Evolutionary conservation across 2,797 vertebrate species (phyloP), one percentile per base, ranked within the genome.

Genomic region (Pangasius djambal): DNA sequence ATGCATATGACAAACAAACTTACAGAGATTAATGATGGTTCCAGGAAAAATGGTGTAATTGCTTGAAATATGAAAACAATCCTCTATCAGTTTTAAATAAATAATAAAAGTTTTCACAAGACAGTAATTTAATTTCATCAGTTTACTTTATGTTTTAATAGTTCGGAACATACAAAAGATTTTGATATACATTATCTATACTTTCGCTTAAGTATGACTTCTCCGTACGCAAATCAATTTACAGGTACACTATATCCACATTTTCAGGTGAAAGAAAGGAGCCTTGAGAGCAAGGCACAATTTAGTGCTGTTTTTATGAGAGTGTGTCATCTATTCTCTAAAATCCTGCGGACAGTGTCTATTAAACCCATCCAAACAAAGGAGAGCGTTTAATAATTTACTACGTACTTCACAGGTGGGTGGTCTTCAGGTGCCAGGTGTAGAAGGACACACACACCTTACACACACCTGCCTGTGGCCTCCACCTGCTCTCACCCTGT

Each of bases 361-460:
- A 44, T 65, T 25, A 83, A 67, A 84, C 18, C 82, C 55, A 37
- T 50, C 50, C 65, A 20, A 31, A 85, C 84, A 83, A 89, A n/a
- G 6, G 7, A 28, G 5, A 13, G 44, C 7, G 20, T 69, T 87
- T 85, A 89, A 88, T 87, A 69, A 72, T 65, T 88, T 74, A 86
- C 83, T 40, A 28, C 31, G 37, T 12, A 34, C 48, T 50, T 65
- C 22, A 67, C 22, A 79, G 82, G 50, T 3, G 63, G 72, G 85
- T 86, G 59, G 81, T 77, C 70, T 83, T 67, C 5, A 37, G 61
- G 22, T 67, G 44, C 34, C 48, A 87, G 85, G 81, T 84, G 79
- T 31, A 12, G 12, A 55, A 75, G n/a, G 79, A 77, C 52, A 57
- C 31, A 57, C 25, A 85, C 59, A 6, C 34, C 40, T 72, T 25